phyloP scores from a whole-genome alignment of 2,888 invertebrate species.

The Leptogaster cylindrica region DNA sequence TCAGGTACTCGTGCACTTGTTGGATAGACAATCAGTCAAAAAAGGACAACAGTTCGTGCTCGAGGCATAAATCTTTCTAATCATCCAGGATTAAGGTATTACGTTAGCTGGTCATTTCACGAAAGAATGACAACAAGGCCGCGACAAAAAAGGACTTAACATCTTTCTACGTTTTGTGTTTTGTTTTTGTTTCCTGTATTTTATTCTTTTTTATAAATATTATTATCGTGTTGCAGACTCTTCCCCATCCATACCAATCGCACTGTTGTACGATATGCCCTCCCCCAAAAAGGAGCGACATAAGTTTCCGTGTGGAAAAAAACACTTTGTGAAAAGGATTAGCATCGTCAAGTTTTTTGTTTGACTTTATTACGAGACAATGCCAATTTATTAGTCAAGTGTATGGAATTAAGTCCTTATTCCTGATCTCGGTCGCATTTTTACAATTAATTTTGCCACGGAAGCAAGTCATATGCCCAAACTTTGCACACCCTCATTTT shows the following conservation, averaged over 20 bases:
- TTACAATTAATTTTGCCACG: background rate
- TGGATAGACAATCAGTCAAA: constrained; percentile 1
- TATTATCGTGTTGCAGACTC: too few relatives aligned
- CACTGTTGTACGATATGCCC: too few relatives aligned
- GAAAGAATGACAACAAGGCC: constrained; percentile 21
- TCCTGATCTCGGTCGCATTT: background rate
- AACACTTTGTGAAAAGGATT: constrained; percentile 33
- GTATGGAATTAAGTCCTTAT: constrained; percentile 19
- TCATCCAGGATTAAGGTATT: constrained; percentile 34
- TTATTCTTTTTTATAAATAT: too few relatives aligned
- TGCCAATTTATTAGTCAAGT: constrained; percentile 28
- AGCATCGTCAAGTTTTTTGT: constrained; percentile 25
- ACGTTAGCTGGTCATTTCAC: constrained; percentile 32
- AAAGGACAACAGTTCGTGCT: background rate
- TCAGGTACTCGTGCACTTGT: constrained; percentile 11
- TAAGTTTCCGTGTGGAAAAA: constrained; percentile 4
- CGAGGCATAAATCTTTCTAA: constrained; percentile 36
- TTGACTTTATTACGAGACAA: constrained; percentile 26
- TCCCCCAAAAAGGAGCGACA: background rate
- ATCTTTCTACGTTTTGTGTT: too few relatives aligned
- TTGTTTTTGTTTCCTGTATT: too few relatives aligned
- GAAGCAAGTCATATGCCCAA: too few relatives aligned
- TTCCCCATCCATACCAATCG: too few relatives aligned
- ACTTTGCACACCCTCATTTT: too few relatives aligned
- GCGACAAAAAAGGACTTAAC: constrained; percentile 20